These are phyloP conservation scores for Bimastos eiseni DNA, from an alignment of 2,888 invertebrate genomes.

Conservation along the genomic window DNA sequence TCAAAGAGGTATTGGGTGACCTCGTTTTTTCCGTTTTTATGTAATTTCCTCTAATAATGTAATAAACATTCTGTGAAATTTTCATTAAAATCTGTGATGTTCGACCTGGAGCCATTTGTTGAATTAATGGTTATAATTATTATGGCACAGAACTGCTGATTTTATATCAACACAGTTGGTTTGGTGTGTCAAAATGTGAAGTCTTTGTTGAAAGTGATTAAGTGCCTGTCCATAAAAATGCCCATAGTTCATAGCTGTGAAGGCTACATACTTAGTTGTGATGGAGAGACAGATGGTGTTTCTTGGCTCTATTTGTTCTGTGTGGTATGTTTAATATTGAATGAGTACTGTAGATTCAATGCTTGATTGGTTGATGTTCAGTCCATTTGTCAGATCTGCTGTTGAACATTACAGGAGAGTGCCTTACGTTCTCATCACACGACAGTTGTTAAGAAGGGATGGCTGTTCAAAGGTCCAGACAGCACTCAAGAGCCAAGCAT, in stretches of 20 bases:
- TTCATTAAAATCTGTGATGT: too few relatives aligned
- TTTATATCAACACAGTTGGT: too few relatives aligned
- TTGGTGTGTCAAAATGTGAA: too few relatives aligned
- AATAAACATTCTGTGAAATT: too few relatives aligned
- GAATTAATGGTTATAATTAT: too few relatives aligned
- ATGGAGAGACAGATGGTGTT: background rate
- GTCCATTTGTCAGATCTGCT: background rate
- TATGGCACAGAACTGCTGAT: too few relatives aligned
- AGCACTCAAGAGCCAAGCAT: constrained; percentile 80
- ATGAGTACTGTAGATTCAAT: background rate
- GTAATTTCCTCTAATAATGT: too few relatives aligned
- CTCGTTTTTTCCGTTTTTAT: too few relatives aligned
- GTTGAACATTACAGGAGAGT: constrained; percentile 31
- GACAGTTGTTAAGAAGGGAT: constrained; percentile 82
- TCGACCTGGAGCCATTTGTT: too few relatives aligned
- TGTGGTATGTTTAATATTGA: too few relatives aligned
- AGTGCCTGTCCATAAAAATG: too few relatives aligned
- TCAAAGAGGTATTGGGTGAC: too few relatives aligned
- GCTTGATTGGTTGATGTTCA: background rate
- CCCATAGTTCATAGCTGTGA: background rate
- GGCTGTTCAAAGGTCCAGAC: constrained; percentile 87
- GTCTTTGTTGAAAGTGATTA: background rate
- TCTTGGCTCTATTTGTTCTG: background rate
- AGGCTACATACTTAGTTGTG: background rate
- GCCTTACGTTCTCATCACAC: constrained; percentile 28